Conservation (phyloP, 2,888 invertebrate species). For the Megaustenia siamemsis region DNA sequence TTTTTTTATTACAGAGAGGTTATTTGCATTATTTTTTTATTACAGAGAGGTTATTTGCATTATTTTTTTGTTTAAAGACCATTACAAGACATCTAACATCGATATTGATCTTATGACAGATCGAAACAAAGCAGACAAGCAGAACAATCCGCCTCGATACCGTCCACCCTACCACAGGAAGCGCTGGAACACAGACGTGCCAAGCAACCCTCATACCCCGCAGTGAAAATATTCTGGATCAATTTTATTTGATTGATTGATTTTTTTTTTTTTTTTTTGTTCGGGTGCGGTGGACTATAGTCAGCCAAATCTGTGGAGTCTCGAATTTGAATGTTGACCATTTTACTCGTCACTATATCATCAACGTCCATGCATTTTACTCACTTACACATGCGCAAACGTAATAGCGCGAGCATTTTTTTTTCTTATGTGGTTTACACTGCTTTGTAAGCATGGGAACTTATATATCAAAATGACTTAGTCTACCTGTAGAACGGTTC, state of each 20-base stretch:
- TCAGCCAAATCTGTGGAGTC: not conserved
- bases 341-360: not conserved
- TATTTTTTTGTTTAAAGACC: no score
- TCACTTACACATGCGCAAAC: no score
- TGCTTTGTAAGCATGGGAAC: no score
- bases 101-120: not conserved
- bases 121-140: constrained; percentile 40
- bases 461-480: not conserved
- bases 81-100: no score
- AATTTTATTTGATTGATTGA: not conserved
- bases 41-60: no score
- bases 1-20: no score
- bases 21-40: no score
- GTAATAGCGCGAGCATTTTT: no score
- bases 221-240: not conserved
- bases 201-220: constrained; percentile 9
- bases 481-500: not conserved
- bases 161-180: constrained; percentile 42
- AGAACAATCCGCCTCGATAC: constrained; percentile 28
- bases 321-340: not conserved
- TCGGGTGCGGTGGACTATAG: constrained; percentile 19
- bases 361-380: not conserved
- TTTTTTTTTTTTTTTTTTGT: not conserved
- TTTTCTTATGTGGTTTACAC: no score
- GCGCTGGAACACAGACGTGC: constrained; percentile 42